A percentile compares a stretch with the other conserved stretches of the same genome.
Conservation (phyloP, 2,797 vertebrate species). For the Galago senegalensis region DNA sequence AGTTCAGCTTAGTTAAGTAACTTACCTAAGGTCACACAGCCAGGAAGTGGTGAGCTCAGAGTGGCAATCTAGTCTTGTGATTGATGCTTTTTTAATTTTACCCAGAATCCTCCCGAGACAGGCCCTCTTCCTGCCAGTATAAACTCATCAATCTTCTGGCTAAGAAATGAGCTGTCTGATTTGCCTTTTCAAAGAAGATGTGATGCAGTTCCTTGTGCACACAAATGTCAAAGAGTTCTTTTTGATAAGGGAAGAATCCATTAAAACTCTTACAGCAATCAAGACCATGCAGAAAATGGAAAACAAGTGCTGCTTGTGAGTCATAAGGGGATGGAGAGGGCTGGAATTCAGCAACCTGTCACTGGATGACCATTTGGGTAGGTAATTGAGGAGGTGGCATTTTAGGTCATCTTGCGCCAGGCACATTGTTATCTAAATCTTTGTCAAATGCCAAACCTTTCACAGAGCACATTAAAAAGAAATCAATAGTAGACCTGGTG, state of each 20-base stretch:
- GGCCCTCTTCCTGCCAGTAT: slow-evolving; percentile 47
- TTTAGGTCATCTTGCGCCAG: not conserved
- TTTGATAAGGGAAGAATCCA: slow-evolving; percentile 20
- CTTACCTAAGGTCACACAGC: not conserved
- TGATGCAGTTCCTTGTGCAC: not conserved
- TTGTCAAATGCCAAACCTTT: slow-evolving; percentile 7
- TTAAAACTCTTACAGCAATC: slow-evolving; percentile 21
- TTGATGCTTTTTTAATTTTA: slow-evolving; percentile 60
- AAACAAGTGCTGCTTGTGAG: not conserved
- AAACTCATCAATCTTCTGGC: slow-evolving; percentile 72
- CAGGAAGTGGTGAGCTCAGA: slow-evolving; percentile 35
- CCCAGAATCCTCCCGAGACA: not conserved
- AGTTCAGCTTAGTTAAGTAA: slow-evolving; percentile 16
- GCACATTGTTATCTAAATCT: slow-evolving; percentile 6
- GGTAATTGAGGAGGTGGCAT: not conserved
- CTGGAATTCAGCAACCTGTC: not conserved
- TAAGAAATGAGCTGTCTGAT: slow-evolving; percentile 51
- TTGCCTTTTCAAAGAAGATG: slow-evolving; percentile 22
- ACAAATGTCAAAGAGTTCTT: slow-evolving; percentile 52
- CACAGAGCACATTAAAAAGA: not conserved
- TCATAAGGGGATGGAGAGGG: not conserved
- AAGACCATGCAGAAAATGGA: not conserved
- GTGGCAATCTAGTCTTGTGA: not conserved
- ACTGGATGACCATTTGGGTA: not conserved
- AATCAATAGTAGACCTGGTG: not conserved